Conservation (phyloP, 1,140 invertebrate genomes). For the Drosophila oshimai region DNA sequence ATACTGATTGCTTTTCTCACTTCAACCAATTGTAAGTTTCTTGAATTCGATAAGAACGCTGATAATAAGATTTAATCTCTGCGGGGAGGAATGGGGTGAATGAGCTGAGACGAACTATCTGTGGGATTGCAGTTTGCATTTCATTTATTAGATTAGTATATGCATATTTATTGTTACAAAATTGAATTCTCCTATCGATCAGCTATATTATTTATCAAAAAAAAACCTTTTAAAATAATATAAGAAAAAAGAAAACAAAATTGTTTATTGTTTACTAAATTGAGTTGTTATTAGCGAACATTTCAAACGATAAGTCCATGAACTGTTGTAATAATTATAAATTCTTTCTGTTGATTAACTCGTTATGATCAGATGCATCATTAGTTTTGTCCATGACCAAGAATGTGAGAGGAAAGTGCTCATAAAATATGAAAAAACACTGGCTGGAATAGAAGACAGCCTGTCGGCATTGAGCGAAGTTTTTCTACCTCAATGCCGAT, state of each 20-base stretch:
- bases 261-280: too few relatives aligned
- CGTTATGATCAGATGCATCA: neutral
- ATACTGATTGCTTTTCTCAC: conserved; percentile 12
- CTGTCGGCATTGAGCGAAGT: conserved; percentile 5
- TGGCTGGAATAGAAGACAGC: neutral
- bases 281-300: too few relatives aligned
- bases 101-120: neutral
- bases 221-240: too few relatives aligned
- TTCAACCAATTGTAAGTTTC: neutral
- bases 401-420: neutral
- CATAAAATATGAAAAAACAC: conserved; percentile 5
- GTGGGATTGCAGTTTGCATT: neutral
- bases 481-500: conserved; percentile 13
- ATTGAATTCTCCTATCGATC: neutral
- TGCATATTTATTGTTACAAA: neutral
- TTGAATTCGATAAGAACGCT: conserved; percentile 21
- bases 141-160: neutral
- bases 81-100: neutral
- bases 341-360: neutral
- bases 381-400: neutral
- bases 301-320: too few relatives aligned
- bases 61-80: conserved; percentile 35
- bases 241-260: too few relatives aligned
- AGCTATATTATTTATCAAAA: too few relatives aligned
- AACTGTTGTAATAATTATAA: too few relatives aligned